A percentile compares a stretch with the other conserved stretches of the same genome.
phyloP scores from a whole-genome alignment of 2,888 invertebrate species.

The Pseudanteris insignis region DNA sequence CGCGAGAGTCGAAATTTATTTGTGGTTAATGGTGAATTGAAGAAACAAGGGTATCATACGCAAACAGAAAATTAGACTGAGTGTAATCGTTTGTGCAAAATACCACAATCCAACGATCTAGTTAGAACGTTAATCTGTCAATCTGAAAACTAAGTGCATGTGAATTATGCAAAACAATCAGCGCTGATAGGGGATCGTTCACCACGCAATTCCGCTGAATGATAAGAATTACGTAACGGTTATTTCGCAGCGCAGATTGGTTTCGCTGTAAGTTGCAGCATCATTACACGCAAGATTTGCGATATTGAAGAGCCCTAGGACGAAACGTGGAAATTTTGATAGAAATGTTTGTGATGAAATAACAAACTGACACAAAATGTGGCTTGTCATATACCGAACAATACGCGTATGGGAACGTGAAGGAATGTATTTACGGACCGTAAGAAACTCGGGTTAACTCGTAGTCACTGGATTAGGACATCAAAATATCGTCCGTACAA shows the following conservation, averaged over 20 bases:
- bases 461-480: slow-evolving; percentile 14
- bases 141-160: too few species aligned
- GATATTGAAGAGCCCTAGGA: slow-evolving; percentile 29
- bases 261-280: slow-evolving; percentile 10
- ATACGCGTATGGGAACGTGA: slow-evolving; percentile 48
- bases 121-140: too few species aligned
- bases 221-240: slow-evolving; percentile 3
- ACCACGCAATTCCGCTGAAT: too few species aligned
- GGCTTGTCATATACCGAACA: slow-evolving; percentile 47
- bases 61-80: too few species aligned
- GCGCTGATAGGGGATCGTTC: too few species aligned
- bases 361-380: slow-evolving; percentile 13
- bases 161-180: too few species aligned
- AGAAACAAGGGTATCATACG: too few species aligned
- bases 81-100: too few species aligned
- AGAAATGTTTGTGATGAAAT: slow-evolving; percentile 26
- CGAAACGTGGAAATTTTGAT: slow-evolving; percentile 26
- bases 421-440: slow-evolving; percentile 31
- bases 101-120: too few species aligned
- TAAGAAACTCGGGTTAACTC: slow-evolving; percentile 20
- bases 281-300: slow-evolving; percentile 32
- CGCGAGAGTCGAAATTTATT: too few species aligned
- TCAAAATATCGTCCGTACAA: slow-evolving; percentile 26
- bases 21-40: too few species aligned
- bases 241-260: slow-evolving; percentile 7